phyloP scores from a whole-genome alignment of 2,113 vertebrate genomes.

The Cairina moschata region DNA sequence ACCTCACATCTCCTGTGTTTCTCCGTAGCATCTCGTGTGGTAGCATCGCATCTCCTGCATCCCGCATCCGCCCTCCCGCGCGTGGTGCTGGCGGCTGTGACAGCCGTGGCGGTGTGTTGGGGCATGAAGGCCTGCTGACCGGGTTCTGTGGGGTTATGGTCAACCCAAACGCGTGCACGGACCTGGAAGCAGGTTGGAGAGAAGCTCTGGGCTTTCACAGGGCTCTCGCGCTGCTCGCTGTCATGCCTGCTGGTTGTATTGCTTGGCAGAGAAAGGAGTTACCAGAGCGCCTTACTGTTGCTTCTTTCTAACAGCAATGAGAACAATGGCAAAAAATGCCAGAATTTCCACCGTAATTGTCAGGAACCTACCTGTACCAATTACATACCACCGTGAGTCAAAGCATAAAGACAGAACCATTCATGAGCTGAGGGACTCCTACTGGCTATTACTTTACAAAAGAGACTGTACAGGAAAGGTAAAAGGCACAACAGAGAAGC shows the following conservation, averaged over 20 bases:
- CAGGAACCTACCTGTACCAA: background rate
- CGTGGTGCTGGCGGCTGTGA: too few relatives aligned
- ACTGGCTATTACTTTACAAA: background rate
- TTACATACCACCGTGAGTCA: background rate
- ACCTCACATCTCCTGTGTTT: background rate
- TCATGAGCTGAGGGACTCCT: background rate
- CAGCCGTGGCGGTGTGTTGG: too few relatives aligned
- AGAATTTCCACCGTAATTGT: background rate
- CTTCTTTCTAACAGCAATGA: background rate
- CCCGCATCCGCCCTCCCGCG: too few relatives aligned
- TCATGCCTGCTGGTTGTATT: background rate
- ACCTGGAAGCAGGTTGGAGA: background rate
- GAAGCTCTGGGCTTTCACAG: background rate
- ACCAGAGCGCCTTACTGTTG: background rate
- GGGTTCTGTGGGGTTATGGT: background rate
- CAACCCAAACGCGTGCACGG: background rate
- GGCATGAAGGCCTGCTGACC: accelerated
- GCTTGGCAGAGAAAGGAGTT: background rate
- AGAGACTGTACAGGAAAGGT: background rate
- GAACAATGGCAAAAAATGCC: background rate
- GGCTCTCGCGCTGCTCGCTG: background rate
- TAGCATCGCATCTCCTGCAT: too few relatives aligned
- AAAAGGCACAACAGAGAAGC: background rate
- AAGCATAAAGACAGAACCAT: background rate
- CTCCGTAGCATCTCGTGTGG: accelerated